phyloP scores from a whole-genome alignment of 2,888 invertebrate genomes.

The Spialia ferax region DNA sequence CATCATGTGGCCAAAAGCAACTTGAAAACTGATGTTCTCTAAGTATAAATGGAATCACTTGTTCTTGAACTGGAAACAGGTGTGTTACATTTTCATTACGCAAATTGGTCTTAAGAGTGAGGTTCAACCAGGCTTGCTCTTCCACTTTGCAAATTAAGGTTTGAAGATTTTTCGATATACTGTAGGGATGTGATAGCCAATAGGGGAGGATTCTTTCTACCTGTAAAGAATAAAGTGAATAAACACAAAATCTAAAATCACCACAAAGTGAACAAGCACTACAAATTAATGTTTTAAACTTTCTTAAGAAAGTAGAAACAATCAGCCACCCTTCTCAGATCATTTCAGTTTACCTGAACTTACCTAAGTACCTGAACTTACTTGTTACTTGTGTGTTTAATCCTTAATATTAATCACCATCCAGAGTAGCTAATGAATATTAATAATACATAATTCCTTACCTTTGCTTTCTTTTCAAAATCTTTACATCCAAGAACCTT shows the following conservation, averaged over 20 bases:
- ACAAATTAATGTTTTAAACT: too few relatives aligned
- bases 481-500: conserved; percentile 90
- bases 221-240: conserved; percentile 71
- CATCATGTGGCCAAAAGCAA: conserved; percentile 92
- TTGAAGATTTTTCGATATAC: conserved; percentile 91
- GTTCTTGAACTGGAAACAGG: conserved; percentile 95
- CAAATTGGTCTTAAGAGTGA: conserved; percentile 87
- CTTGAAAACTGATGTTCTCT: conserved; percentile 86
- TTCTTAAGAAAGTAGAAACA: not conserved
- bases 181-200: conserved; percentile 94
- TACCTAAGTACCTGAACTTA: too few relatives aligned
- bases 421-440: not conserved
- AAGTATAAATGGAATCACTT: conserved; percentile 92
- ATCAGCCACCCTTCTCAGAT: too few relatives aligned
- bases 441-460: conserved; percentile 47
- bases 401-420: too few relatives aligned
- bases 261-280: not conserved
- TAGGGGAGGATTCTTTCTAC: conserved; percentile 93
- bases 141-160: conserved; percentile 83
- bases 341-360: too few relatives aligned
- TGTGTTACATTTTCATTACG: conserved; percentile 90
- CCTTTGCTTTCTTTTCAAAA: conserved; percentile 85
- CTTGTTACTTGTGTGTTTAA: too few relatives aligned
- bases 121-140: conserved; percentile 88
- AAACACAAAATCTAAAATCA: too few relatives aligned